These are phyloP conservation scores for Entomobrya multifasciata DNA, from an alignment of 2,888 invertebrate genomes.

Conservation along the genomic window DNA sequence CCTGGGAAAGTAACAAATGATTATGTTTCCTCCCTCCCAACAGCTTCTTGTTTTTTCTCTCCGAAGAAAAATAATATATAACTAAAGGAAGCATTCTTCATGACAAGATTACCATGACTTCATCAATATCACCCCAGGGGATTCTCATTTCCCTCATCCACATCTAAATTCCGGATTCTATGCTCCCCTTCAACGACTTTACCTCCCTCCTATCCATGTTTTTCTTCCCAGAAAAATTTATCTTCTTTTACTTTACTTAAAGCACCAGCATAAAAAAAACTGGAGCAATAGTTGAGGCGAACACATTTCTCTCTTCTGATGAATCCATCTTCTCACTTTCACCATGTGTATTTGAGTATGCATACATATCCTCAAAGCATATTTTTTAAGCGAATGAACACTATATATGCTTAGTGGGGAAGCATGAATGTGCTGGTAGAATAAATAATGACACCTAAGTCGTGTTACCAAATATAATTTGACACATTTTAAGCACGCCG, in stretches of 20 bases:
- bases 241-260: not conserved
- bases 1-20: slow-evolving; percentile 56
- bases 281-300: not conserved
- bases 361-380: slow-evolving; percentile 16
- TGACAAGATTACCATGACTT: slow-evolving; percentile 77
- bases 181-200: slow-evolving; percentile 14
- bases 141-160: slow-evolving; percentile 72
- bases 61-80: slow-evolving; percentile 81
- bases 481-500: slow-evolving; percentile 7
- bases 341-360: not conserved
- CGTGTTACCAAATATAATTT: slow-evolving; percentile 36
- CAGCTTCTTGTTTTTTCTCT: slow-evolving; percentile 5
- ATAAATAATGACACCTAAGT: slow-evolving; percentile 41
- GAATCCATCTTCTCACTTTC: not conserved
- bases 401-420: too few relatives aligned
- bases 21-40: slow-evolving; percentile 45
- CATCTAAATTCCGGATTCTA: slow-evolving; percentile 58
- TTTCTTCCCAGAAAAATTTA: not conserved
- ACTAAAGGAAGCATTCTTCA: slow-evolving; percentile 52
- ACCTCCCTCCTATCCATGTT: not conserved
- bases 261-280: not conserved
- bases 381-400: too few relatives aligned
- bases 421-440: slow-evolving; percentile 34
- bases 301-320: not conserved
- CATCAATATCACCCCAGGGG: slow-evolving; percentile 78